Evolutionary conservation across 2,113 vertebrate species (phyloP).

Genomic region (Dromiciops gliroides): DNA sequence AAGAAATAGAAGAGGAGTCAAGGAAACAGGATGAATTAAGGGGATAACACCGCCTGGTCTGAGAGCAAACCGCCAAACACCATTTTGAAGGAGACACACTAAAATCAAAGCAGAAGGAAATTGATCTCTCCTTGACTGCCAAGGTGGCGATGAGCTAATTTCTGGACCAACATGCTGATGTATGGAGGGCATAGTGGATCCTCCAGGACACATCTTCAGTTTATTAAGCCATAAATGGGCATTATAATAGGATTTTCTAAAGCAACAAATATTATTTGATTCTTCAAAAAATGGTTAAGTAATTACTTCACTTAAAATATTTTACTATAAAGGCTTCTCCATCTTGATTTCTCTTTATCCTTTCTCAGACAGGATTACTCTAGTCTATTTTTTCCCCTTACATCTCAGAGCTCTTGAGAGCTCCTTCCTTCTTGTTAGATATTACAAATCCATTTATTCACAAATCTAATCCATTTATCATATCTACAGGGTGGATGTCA

Average conservation of each 20-base stretch:
- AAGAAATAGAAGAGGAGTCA: neutral
- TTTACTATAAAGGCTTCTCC: neutral
- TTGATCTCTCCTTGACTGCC: neutral
- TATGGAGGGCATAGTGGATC: neutral
- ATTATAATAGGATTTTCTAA: neutral
- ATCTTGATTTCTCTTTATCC: neutral
- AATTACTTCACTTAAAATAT: neutral
- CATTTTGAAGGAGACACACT: neutral
- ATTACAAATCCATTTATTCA: neutral
- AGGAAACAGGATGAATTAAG: neutral
- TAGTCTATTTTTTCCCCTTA: neutral
- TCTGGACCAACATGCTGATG: neutral
- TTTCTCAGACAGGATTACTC: neutral
- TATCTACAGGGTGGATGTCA: neutral
- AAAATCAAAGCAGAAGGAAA: neutral
- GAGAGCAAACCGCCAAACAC: neutral
- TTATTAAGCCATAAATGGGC: neutral
- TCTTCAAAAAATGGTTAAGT: neutral
- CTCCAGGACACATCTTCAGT: neutral
- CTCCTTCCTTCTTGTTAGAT: too few species aligned
- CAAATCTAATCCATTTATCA: neutral
- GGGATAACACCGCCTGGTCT: too few species aligned
- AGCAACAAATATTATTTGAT: neutral
- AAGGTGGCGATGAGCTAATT: neutral
- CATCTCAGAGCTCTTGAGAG: fast-evolving